Conservation (phyloP, 2,113 vertebrate species). For the Lepus americanus region DNA sequence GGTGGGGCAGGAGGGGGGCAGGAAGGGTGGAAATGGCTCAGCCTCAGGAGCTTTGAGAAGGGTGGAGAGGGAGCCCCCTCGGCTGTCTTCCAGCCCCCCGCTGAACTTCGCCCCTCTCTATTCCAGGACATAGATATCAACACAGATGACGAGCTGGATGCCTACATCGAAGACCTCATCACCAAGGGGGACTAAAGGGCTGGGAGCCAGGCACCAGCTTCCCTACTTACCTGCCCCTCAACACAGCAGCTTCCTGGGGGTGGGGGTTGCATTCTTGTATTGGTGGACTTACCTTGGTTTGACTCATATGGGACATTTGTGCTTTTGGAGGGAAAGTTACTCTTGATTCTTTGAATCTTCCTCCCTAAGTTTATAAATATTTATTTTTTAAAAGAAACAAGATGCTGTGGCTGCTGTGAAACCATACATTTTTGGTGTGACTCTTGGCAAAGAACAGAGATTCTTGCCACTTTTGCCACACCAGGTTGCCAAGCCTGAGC, state of each 20-base stretch:
- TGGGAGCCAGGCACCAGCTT: constrained; percentile 41
- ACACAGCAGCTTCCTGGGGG: constrained; percentile 47
- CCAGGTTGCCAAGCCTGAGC: background rate
- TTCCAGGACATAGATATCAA: constrained; percentile 98
- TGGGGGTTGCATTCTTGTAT: constrained; percentile 44
- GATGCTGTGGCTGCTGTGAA: constrained; percentile 77
- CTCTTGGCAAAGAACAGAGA: constrained; percentile 60
- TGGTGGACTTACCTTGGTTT: constrained; percentile 80
- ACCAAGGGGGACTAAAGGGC: constrained; percentile 94
- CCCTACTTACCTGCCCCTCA: background rate
- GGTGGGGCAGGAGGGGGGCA: background rate
- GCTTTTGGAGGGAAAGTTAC: constrained; percentile 81
- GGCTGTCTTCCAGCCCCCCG: background rate
- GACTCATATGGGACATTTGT: constrained; percentile 77
- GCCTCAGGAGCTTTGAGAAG: background rate
- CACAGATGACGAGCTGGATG: constrained; percentile 98
- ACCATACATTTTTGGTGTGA: constrained; percentile 62
- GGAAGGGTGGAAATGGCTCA: background rate
- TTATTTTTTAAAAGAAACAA: constrained; percentile 89
- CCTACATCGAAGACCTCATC: constrained; percentile 98
- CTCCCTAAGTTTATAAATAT: constrained; percentile 89
- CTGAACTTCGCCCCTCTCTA: constrained; percentile 74
- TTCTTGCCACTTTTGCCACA: background rate
- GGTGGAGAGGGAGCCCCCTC: background rate
- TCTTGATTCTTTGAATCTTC: constrained; percentile 83